phyloP scores from a whole-genome alignment of 2,888 invertebrate genomes.

The Scrobipalpa costella region DNA sequence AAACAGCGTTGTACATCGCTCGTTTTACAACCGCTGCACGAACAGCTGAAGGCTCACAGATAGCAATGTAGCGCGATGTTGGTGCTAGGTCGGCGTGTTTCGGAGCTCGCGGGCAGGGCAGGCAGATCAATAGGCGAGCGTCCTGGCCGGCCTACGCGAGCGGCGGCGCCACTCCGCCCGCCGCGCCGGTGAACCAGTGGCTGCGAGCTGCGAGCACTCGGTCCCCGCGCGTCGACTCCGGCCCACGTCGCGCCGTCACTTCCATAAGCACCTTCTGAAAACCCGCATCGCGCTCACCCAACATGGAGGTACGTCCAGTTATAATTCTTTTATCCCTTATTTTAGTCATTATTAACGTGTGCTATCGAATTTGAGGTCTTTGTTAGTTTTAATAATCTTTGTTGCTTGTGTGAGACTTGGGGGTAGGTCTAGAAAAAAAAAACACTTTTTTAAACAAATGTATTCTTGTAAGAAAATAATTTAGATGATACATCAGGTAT shows the following conservation, averaged over 20 bases:
- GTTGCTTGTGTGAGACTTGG: background rate
- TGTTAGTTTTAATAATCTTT: background rate
- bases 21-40: background rate
- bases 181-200: conserved; percentile 25
- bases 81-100: background rate
- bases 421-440: background rate
- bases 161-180: conserved; percentile 27
- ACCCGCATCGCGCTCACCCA: background rate
- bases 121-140: conserved; percentile 67
- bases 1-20: background rate
- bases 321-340: background rate
- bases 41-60: background rate
- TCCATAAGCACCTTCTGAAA: background rate
- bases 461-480: no score
- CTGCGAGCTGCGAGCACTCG: background rate
- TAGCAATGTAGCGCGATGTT: conserved; percentile 4
- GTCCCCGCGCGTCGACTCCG: background rate
- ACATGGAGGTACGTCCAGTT: conserved; percentile 25
- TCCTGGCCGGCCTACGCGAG: conserved; percentile 46
- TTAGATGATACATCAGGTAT: no score
- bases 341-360: background rate
- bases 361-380: background rate
- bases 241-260: background rate
- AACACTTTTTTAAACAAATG: background rate
- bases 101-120: conserved; percentile 31